Evolutionary conservation across 2,888 invertebrate genomes (phyloP).

Genomic region (Lysandra bellargus): DNA sequence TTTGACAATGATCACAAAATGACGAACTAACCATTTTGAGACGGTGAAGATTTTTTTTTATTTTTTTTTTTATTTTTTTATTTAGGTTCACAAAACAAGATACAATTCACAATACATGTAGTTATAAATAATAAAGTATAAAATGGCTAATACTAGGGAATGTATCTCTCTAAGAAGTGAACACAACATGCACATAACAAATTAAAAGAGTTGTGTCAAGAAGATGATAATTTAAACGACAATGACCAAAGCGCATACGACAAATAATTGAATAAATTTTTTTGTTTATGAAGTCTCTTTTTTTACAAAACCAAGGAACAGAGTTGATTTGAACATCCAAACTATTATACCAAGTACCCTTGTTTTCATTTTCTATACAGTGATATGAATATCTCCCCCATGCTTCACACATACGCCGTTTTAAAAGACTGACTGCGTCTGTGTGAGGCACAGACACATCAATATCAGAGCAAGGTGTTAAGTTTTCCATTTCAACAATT

Average conservation of each 20-base stretch:
- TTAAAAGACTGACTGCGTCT: neutral
- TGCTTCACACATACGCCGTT: neutral
- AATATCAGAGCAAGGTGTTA: neutral
- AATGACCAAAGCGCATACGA: constrained; percentile 23
- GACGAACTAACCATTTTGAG: constrained; percentile 9
- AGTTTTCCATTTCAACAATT: neutral
- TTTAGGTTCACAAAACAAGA: too few species aligned
- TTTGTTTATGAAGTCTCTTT: neutral
- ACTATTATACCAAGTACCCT: neutral
- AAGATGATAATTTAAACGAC: constrained; percentile 11
- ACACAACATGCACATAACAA: too few species aligned
- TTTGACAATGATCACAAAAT: too few species aligned
- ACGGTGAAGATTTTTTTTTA: too few species aligned
- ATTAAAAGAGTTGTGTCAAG: too few species aligned
- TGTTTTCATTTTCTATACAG: neutral
- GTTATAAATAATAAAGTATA: too few species aligned
- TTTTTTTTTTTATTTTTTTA: too few species aligned
- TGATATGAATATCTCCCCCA: neutral
- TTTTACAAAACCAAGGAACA: constrained; percentile 26
- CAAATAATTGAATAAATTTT: neutral
- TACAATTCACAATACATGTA: too few species aligned
- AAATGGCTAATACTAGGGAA: too few species aligned
- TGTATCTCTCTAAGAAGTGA: too few species aligned
- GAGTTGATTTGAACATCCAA: neutral
- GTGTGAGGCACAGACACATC: too few species aligned